phyloP scores from a whole-genome alignment of 2,888 invertebrate genomes.

The Thecophora atra region DNA sequence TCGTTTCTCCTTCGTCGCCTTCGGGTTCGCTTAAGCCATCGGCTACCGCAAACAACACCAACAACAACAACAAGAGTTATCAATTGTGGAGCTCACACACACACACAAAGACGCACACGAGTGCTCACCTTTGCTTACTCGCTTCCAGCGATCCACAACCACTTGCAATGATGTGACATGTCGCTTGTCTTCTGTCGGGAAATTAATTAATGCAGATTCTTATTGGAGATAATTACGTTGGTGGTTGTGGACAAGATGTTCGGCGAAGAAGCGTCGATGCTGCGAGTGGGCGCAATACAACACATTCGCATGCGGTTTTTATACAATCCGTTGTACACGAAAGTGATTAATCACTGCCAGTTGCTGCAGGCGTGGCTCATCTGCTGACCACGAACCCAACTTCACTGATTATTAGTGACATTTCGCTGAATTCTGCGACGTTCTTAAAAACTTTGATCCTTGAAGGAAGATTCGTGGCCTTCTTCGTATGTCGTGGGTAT shows the following conservation, averaged over 20 bases:
- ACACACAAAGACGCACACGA: not conserved
- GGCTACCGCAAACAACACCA: slow-evolving; percentile 13
- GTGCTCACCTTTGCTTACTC: not conserved
- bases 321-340: not conserved
- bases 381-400: too few relatives aligned
- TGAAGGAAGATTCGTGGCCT: too few relatives aligned
- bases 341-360: not conserved
- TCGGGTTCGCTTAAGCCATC: not conserved
- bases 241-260: not conserved
- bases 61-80: too few relatives aligned
- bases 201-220: slow-evolving; percentile 15
- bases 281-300: not conserved
- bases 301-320: not conserved
- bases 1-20: not conserved
- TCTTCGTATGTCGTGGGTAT: too few relatives aligned
- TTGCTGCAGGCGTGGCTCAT: not conserved
- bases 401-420: too few relatives aligned
- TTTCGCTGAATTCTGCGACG: too few relatives aligned
- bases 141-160: not conserved
- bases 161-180: slow-evolving; percentile 2
- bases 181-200: not conserved
- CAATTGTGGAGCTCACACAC: not conserved
- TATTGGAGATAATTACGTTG: not conserved
- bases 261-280: not conserved
- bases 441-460: too few relatives aligned